phyloP scores from a whole-genome alignment of 2,797 vertebrate species.

The Micromesistius poutassou region DNA sequence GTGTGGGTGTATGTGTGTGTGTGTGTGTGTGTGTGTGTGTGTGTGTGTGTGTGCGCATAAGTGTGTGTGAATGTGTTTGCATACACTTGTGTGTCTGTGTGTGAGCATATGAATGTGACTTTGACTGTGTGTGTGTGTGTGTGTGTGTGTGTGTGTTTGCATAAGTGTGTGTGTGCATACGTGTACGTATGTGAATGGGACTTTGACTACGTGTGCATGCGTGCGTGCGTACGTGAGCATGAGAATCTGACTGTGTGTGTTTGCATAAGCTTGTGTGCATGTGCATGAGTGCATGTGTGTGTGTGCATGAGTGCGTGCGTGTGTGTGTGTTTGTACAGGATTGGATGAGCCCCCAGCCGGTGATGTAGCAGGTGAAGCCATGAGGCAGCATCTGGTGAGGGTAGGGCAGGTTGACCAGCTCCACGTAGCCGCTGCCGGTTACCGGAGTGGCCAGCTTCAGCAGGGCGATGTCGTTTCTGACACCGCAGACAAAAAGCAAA shows the following conservation, averaged over 20 bases:
- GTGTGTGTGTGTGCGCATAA: no score
- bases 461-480: slow-evolving; percentile 64
- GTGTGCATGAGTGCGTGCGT: background rate
- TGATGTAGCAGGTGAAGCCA: slow-evolving; percentile 59
- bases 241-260: background rate
- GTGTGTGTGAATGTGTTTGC: background rate
- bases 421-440: slow-evolving; percentile 53
- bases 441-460: slow-evolving; percentile 43
- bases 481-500: background rate
- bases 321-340: slow-evolving; percentile 38
- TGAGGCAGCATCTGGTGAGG: slow-evolving; percentile 51
- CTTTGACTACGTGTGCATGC: no score
- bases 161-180: no score
- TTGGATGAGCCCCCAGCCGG: slow-evolving; percentile 65
- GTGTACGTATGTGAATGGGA: no score
- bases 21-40: no score
- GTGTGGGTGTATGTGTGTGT: no score
- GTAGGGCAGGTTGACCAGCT: slow-evolving; percentile 44
- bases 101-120: no score
- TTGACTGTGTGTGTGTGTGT: no score
- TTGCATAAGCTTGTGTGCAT: no score
- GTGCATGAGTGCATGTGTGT: background rate
- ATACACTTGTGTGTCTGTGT: no score
- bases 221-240: background rate
- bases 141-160: no score